Evolutionary conservation across 2,888 invertebrate genomes (phyloP).

Genomic region (Perithous albicinctus): DNA sequence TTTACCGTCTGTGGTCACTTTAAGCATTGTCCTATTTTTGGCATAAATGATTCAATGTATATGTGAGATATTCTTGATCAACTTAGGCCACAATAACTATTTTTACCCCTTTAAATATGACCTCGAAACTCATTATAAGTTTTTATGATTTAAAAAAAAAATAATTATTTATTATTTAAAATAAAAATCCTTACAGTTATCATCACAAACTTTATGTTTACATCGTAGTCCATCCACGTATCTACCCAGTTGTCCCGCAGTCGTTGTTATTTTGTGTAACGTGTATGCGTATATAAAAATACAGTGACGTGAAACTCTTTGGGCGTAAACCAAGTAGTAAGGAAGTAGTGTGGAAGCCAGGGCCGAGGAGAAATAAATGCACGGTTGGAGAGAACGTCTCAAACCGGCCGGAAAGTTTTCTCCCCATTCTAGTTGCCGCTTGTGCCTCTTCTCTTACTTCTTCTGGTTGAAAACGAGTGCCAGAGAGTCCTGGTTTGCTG

Average conservation of each 20-base stretch:
- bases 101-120: too few species aligned
- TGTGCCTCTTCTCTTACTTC: slow-evolving; percentile 19
- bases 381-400: slow-evolving; percentile 47
- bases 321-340: neutral
- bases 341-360: neutral
- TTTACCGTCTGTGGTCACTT: too few species aligned
- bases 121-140: too few species aligned
- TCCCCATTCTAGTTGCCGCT: slow-evolving; percentile 18
- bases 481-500: neutral
- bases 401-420: slow-evolving; percentile 63
- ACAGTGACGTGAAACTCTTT: neutral
- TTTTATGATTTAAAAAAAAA: too few species aligned
- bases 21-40: too few species aligned
- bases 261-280: neutral
- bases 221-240: too few species aligned
- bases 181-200: too few species aligned
- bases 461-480: slow-evolving; percentile 35
- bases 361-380: slow-evolving; percentile 41
- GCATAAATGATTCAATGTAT: too few species aligned
- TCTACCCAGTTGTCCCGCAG: neutral
- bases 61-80: too few species aligned
- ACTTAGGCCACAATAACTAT: too few species aligned
- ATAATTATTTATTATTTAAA: too few species aligned
- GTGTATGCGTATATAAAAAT: neutral
- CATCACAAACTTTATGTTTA: too few species aligned